phyloP scores from a whole-genome alignment of 1,140 invertebrate species.

The Cotesia chilonis region DNA sequence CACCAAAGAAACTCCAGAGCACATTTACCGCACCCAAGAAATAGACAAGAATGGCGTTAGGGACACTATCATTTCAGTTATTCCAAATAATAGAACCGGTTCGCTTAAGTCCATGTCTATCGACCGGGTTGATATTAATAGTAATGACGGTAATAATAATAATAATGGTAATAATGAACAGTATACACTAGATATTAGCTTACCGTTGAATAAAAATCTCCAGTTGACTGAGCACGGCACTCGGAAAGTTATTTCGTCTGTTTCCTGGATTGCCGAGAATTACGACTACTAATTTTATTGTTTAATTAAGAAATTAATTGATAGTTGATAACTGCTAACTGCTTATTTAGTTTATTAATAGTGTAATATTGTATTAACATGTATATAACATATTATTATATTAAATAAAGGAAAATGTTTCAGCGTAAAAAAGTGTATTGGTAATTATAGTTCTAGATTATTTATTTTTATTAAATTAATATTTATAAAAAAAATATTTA shows the following conservation, averaged over 20 bases:
- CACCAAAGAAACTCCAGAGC: constrained; percentile 48
- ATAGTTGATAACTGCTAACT: not conserved
- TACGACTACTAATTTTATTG: constrained; percentile 44
- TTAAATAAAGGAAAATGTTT: not conserved
- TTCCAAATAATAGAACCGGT: constrained; percentile 35
- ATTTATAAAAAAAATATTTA: too few species aligned
- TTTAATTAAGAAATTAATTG: constrained; percentile 39
- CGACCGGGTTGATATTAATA: constrained; percentile 31
- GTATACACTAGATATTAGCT: constrained; percentile 44
- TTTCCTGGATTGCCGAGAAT: constrained; percentile 51
- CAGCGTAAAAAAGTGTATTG: too few species aligned
- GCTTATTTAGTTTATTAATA: not conserved
- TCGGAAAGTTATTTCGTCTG: constrained; percentile 44
- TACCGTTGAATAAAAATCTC: constrained; percentile 29
- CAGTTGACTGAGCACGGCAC: constrained; percentile 44
- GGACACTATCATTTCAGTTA: constrained; percentile 36
- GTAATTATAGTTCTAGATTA: too few species aligned
- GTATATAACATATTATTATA: constrained; percentile 2
- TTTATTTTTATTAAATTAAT: too few species aligned
- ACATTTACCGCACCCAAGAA: constrained; percentile 44
- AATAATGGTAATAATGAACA: constrained; percentile 22
- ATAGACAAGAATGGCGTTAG: constrained; percentile 43
- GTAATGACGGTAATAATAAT: constrained; percentile 35
- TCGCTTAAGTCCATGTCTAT: constrained; percentile 10
- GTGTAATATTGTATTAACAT: not conserved